These are phyloP conservation scores for Brotula barbata DNA, from an alignment of 2,797 vertebrate genomes.

Conservation along the genomic window DNA sequence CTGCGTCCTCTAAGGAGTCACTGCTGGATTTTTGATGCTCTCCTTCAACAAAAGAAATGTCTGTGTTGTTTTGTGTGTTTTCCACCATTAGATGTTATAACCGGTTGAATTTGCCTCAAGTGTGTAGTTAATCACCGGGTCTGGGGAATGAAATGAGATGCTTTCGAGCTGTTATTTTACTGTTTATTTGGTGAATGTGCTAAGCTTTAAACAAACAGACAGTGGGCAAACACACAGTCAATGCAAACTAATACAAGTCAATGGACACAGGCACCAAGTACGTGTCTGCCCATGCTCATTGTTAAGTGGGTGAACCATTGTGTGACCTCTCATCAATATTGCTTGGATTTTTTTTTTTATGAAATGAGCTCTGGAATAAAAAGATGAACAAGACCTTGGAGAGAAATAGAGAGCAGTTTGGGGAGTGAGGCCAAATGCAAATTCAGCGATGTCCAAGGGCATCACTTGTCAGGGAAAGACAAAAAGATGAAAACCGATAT, in stretches of 20 bases:
- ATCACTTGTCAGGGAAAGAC: constrained; percentile 51
- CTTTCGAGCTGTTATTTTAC: constrained; percentile 20
- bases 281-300: constrained; percentile 43
- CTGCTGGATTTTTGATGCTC: constrained; percentile 18
- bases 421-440: constrained; percentile 56
- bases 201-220: constrained; percentile 9
- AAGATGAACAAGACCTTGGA: constrained; percentile 71
- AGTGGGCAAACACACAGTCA: background rate
- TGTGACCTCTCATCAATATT: constrained; percentile 82
- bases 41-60: constrained; percentile 21
- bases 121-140: constrained; percentile 22
- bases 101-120: constrained; percentile 37
- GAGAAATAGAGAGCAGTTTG: constrained; percentile 43
- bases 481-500: constrained; percentile 42
- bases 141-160: constrained; percentile 20
- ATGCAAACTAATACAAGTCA: too few relatives aligned
- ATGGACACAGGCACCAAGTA: background rate
- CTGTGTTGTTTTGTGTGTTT: constrained; percentile 19
- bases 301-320: constrained; percentile 77
- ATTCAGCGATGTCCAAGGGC: constrained; percentile 70
- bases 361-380: constrained; percentile 70
- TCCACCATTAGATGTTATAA: constrained; percentile 38
- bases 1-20: constrained; percentile 16
- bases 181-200: constrained; percentile 7
- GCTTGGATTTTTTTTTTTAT: constrained; percentile 74